A percentile compares a stretch with the other conserved stretches of the same genome.
Conservation (phyloP, 2,888 invertebrate species). For the Furcula furcula region DNA sequence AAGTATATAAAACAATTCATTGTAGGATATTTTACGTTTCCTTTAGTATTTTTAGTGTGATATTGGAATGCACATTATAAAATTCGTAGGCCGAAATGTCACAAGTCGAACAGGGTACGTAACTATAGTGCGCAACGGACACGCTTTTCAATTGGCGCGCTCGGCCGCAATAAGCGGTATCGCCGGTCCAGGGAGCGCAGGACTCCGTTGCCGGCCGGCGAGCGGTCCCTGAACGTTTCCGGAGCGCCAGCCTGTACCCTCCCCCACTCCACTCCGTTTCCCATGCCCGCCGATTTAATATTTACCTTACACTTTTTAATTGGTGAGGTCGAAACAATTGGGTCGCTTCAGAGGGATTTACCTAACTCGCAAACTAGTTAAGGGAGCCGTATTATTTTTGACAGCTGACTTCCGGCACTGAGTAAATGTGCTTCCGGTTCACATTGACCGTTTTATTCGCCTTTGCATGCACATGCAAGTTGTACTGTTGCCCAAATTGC, state of each 20-base stretch:
- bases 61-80: slow-evolving; percentile 38
- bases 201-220: slow-evolving; percentile 58
- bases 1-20: slow-evolving; percentile 45
- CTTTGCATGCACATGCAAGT: slow-evolving; percentile 16
- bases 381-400: slow-evolving; percentile 39
- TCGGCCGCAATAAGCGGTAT: slow-evolving; percentile 65
- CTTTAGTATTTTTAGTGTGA: slow-evolving; percentile 11
- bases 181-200: slow-evolving; percentile 59
- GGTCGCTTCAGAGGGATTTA: slow-evolving; percentile 66
- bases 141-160: slow-evolving; percentile 74
- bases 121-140: slow-evolving; percentile 67
- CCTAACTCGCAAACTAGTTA: slow-evolving; percentile 48
- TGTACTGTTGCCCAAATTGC: slow-evolving; percentile 9
- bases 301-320: slow-evolving; percentile 79
- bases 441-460: slow-evolving; percentile 18
- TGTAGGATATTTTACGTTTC: slow-evolving; percentile 24
- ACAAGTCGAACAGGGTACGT: slow-evolving; percentile 51
- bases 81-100: slow-evolving; percentile 46
- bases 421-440: too few species aligned
- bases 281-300: slow-evolving; percentile 43
- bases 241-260: slow-evolving; percentile 52
- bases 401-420: slow-evolving; percentile 34
- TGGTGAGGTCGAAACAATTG: slow-evolving; percentile 77
- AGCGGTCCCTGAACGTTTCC: slow-evolving; percentile 58
- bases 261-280: slow-evolving; percentile 44